Evolutionary conservation across 2,888 invertebrate genomes (phyloP).

Genomic region (Clepsis dumicolana): DNA sequence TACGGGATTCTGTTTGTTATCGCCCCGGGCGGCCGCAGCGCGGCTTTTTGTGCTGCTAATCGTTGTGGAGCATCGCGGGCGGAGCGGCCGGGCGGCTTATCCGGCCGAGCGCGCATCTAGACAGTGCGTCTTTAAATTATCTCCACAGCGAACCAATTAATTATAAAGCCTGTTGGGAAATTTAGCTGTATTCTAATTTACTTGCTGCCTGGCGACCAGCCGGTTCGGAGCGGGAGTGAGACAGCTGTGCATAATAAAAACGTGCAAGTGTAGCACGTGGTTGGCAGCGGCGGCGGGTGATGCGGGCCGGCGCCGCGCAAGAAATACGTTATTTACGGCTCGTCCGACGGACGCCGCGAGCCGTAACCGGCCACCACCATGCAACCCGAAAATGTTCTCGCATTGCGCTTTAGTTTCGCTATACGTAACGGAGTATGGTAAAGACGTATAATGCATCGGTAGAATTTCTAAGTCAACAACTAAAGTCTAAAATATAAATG

Average conservation of each 20-base stretch:
- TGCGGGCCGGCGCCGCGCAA: conserved; percentile 5
- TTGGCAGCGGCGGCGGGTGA: conserved; percentile 1
- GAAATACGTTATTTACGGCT: conserved; percentile 25
- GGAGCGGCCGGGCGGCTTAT: conserved; percentile 11
- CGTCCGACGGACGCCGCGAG: conserved; percentile 49
- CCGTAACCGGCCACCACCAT: not conserved
- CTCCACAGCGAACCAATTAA: conserved; percentile 7
- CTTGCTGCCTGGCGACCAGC: not conserved
- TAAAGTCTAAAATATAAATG: no score
- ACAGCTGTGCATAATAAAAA: conserved; percentile 27
- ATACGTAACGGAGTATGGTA: not conserved
- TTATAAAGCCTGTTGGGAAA: conserved; percentile 16
- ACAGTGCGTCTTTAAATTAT: conserved; percentile 20
- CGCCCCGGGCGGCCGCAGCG: conserved; percentile 54
- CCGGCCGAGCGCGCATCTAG: not conserved
- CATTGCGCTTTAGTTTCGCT: not conserved
- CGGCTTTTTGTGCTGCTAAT: conserved; percentile 60
- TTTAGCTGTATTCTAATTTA: conserved; percentile 8
- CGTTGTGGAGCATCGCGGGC: conserved; percentile 26
- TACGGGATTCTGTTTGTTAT: conserved; percentile 78
- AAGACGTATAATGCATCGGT: no score
- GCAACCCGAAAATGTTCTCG: not conserved
- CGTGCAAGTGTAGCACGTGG: conserved; percentile 16
- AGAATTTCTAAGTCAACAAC: no score
- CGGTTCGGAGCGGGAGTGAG: conserved; percentile 2